Percentiles rank a stretch among this genome's conserved stretches.
phyloP scores from a whole-genome alignment of 53 echinoderm and acorn worm genomes.

The Crossaster papposus region DNA sequence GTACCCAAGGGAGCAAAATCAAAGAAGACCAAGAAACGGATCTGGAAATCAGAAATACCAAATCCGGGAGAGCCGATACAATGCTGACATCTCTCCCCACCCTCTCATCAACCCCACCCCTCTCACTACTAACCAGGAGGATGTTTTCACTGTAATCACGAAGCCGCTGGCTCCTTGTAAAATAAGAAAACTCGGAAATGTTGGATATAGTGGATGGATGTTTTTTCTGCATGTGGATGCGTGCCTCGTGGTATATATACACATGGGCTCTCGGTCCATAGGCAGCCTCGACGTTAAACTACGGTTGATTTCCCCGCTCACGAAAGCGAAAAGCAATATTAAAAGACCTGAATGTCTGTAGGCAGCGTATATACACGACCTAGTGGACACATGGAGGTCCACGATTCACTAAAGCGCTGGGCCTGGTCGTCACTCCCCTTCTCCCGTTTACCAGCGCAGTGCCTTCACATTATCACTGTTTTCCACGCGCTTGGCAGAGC shows the following conservation, averaged over 20 bases:
- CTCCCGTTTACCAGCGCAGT: neutral
- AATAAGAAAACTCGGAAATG: slow-evolving; percentile 9
- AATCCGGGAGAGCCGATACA: neutral
- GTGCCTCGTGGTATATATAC: neutral
- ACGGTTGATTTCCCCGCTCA: slow-evolving; percentile 46
- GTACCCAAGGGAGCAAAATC: neutral
- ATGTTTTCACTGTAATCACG: neutral
- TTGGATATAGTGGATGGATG: slow-evolving; percentile 46
- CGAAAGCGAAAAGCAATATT: slow-evolving; percentile 42
- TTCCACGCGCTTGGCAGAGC: slow-evolving; percentile 43
- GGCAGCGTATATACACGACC: neutral
- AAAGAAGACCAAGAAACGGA: slow-evolving; percentile 6
- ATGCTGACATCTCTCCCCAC: neutral
- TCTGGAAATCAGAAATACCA: slow-evolving; percentile 4
- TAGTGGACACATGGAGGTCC: slow-evolving; percentile 25
- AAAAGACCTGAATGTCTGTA: neutral
- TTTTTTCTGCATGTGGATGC: slow-evolving; percentile 21
- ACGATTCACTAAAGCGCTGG: neutral
- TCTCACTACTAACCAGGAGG: neutral
- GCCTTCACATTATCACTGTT: slow-evolving; percentile 43
- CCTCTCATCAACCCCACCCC: neutral
- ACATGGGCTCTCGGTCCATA: neutral
- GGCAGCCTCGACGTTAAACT: slow-evolving; percentile 42
- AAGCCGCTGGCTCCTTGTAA: neutral
- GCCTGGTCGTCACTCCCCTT: neutral